phyloP scores from a whole-genome alignment of 2,797 vertebrate species.

The Pipistrellus kuhlii region DNA sequence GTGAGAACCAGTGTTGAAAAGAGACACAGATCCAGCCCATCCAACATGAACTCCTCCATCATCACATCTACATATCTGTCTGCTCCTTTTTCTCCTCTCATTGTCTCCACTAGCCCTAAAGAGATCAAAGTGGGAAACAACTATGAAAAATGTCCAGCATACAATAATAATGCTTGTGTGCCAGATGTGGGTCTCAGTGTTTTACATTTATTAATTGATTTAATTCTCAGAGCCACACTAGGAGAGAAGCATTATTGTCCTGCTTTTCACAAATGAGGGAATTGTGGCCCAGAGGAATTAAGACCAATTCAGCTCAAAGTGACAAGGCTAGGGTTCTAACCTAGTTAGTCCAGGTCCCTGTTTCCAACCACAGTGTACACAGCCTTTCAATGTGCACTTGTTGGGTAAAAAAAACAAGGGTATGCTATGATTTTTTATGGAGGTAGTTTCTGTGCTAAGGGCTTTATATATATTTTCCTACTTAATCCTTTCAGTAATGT shows the following conservation, averaged over 20 bases:
- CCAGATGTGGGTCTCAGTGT: background rate
- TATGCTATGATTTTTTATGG: background rate
- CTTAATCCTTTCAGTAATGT: background rate
- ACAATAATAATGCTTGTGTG: background rate
- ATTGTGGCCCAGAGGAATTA: background rate
- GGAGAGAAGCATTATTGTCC: background rate
- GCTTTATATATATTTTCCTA: background rate
- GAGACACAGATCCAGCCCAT: background rate
- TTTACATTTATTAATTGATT: background rate
- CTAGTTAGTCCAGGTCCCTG: background rate
- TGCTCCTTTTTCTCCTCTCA: background rate
- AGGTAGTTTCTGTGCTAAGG: background rate
- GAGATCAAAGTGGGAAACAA: background rate
- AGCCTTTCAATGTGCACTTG: background rate
- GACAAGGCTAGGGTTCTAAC: conserved; percentile 37
- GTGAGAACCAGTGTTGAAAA: background rate
- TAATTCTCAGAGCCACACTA: background rate
- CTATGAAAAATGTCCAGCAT: background rate
- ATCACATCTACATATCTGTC: background rate
- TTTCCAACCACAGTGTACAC: accelerated
- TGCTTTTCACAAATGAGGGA: conserved; percentile 13
- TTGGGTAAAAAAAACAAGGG: background rate
- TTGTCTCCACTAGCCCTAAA: background rate
- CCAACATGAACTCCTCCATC: background rate
- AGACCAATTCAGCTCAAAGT: background rate